Percentiles rank a stretch among this genome's conserved stretches.
These are phyloP conservation scores for Ceratina japonica DNA, from an alignment of 1,140 invertebrate genomes.

Conservation along the genomic window DNA sequence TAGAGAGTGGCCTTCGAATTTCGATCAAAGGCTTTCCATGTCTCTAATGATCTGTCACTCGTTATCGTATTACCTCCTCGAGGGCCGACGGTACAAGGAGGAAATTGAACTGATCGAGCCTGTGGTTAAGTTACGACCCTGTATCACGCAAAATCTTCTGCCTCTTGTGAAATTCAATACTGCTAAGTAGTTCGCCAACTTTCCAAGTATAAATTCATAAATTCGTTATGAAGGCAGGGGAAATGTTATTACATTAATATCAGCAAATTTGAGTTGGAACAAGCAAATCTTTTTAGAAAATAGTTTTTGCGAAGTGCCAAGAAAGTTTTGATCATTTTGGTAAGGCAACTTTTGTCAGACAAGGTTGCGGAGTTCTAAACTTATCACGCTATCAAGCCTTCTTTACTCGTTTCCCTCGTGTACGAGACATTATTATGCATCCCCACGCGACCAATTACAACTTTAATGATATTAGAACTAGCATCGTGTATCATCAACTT, in stretches of 20 bases:
- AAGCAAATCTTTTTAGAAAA: too few species aligned
- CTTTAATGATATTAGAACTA: slow-evolving; percentile 12
- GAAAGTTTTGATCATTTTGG: neutral
- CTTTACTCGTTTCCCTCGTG: neutral
- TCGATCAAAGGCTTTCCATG: slow-evolving; percentile 22
- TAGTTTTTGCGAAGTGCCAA: too few species aligned
- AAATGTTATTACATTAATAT: neutral
- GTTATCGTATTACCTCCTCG: slow-evolving; percentile 33
- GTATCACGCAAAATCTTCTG: slow-evolving; percentile 4
- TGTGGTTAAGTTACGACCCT: slow-evolving; percentile 15
- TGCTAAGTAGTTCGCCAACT: neutral
- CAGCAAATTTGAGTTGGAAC: too few species aligned
- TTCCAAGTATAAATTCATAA: neutral
- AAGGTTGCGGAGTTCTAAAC: neutral
- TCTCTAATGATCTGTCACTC: slow-evolving; percentile 26
- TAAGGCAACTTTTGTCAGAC: neutral
- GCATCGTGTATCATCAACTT: neutral
- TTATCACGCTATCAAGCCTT: slow-evolving; percentile 7
- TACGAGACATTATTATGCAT: slow-evolving; percentile 25
- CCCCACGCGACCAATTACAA: slow-evolving; percentile 17
- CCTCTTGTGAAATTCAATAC: neutral
- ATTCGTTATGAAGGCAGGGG: neutral
- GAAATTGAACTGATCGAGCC: slow-evolving; percentile 33
- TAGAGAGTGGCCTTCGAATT: neutral
- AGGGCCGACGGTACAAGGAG: neutral